These are phyloP conservation scores for Cebidichthys violaceus DNA, from an alignment of 2,113 vertebrate genomes.

Conservation along the genomic window DNA sequence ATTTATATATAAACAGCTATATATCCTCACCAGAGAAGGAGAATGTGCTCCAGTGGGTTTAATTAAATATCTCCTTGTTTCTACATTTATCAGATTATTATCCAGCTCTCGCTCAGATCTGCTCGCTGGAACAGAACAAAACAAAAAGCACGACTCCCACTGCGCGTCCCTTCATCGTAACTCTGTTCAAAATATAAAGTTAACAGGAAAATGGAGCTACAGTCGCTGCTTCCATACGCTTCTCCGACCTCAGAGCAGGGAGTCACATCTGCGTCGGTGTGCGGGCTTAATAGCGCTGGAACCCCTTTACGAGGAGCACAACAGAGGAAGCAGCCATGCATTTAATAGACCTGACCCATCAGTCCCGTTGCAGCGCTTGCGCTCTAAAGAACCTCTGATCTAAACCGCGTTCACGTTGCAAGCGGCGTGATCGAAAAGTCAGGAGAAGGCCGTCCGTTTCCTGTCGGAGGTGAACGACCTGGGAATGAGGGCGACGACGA, in stretches of 20 bases:
- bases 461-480: neutral
- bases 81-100: no score
- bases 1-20: neutral
- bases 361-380: neutral
- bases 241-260: neutral
- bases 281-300: neutral
- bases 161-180: neutral
- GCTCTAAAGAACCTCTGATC: conserved; percentile 12
- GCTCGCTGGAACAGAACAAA: conserved; percentile 20
- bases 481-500: neutral
- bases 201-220: conserved; percentile 15
- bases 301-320: neutral
- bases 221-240: neutral
- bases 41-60: no score
- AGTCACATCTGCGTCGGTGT: neutral
- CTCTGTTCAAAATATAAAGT: neutral
- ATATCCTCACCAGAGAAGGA: no score
- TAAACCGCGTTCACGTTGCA: neutral
- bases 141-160: neutral
- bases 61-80: no score
- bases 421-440: neutral
- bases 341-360: conserved; percentile 44
- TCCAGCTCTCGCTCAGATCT: neutral
- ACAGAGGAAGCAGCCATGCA: neutral
- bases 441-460: neutral